Evolutionary conservation across 2,888 invertebrate genomes (phyloP), one percentile per base, ranked within the genome.

Genomic region (Pachydiplax longipennis): DNA sequence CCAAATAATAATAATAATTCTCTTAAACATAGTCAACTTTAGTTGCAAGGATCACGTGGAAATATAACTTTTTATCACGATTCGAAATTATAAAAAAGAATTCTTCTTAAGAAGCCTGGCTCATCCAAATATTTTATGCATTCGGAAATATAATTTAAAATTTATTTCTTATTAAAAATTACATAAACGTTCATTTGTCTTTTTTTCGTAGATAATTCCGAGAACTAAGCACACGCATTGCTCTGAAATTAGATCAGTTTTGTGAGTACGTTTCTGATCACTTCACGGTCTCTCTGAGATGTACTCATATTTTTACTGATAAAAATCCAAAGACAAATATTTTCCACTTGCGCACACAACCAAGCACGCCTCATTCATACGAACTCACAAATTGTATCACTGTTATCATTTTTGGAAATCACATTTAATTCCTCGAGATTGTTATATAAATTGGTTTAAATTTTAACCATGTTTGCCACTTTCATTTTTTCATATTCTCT

Each of bases 381-480:
- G n/a, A 48, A 65, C 61, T 87, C 87, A 87, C 87, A 87, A 87
- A 87, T 37, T 87, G 25, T 87, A 87, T 87, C 87, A 87, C 87
- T 87, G 87, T 61, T 87, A 87, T 37, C 61, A 61, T 87, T 61
- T 61, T 65, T 61, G 87, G 61, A 87, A 87, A 87, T 87, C 87
- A 87, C 87, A 65, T 87, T 37, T 22, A 61, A 40, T 87, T 65
- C 53, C 53, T 83, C 83, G 83, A 83, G 83, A 37, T 87, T 87
- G 37, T 61, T 87, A 35, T 87, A 87, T 65, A 35, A 37, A 31
- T 87, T 65, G 22, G 87, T n/a, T 58, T 58, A 37, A 58, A 61
- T 87, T n/a, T 87, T 58, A 58, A 87, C 8, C 73, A 65, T 61
- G 18, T 37, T 61, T 61, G 15, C 87, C 58, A 61, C 65, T n/a